Percentiles rank a stretch among this genome's conserved stretches.
Conservation (phyloP, 2,113 vertebrate genomes). For the Malurus cyaneus region DNA sequence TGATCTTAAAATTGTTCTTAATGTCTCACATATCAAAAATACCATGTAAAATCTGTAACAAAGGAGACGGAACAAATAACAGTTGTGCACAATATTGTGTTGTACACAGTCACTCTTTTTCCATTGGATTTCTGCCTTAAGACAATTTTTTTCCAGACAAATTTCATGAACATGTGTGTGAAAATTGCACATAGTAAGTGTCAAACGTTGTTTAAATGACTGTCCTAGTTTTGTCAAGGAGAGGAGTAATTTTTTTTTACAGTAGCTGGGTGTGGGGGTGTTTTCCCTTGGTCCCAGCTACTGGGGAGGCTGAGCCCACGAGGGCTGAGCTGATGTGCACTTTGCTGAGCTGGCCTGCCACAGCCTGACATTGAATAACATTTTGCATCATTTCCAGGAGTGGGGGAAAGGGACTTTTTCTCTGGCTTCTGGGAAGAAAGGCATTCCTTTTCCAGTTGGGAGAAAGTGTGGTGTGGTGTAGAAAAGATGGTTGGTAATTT, state of each 20-base stretch:
- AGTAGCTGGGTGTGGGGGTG: neutral
- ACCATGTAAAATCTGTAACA: neutral
- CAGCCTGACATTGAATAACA: accelerated
- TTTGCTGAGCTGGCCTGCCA: slow-evolving; percentile 7
- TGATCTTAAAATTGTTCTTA: neutral
- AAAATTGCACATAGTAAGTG: neutral
- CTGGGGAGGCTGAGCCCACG: slow-evolving; percentile 53
- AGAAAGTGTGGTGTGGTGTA: neutral
- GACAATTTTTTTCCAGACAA: neutral
- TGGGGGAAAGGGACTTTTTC: neutral
- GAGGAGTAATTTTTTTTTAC: neutral
- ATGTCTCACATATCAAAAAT: neutral
- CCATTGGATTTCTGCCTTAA: neutral
- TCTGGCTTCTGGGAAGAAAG: neutral
- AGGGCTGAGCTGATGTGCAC: slow-evolving; percentile 5
- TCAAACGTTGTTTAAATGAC: neutral
- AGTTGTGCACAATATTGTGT: neutral
- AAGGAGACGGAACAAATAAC: neutral
- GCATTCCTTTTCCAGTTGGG: neutral
- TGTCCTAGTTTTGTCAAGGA: accelerated
- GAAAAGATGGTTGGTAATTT: neutral
- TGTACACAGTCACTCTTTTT: neutral
- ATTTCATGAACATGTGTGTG: neutral
- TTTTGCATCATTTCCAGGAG: neutral
- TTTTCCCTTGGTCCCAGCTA: slow-evolving; percentile 76